Evolutionary conservation across 2,113 vertebrate genomes (phyloP).

Genomic region (Atherinomorus stipes): DNA sequence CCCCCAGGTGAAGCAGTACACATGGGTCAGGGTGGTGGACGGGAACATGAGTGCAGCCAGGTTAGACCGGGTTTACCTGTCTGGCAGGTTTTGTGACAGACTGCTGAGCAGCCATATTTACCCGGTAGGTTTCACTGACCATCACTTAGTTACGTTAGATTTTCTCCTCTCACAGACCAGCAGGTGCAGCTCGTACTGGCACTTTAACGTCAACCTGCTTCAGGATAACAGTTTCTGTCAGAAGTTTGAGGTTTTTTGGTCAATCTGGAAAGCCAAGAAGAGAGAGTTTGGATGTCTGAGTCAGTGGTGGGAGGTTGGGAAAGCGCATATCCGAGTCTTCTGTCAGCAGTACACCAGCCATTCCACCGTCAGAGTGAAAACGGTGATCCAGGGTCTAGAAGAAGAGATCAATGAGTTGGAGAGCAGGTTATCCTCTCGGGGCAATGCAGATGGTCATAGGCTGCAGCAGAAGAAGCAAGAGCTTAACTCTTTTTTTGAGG

Average conservation of each 20-base stretch:
- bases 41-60: too few relatives aligned
- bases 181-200: too few relatives aligned
- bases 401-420: not conserved
- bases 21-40: not conserved
- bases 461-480: not conserved
- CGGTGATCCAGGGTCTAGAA: too few relatives aligned
- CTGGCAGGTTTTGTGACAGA: not conserved
- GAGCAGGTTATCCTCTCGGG: not conserved
- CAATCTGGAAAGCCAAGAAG: not conserved
- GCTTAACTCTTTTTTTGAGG: not conserved
- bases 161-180: too few relatives aligned
- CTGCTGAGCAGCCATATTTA: too few relatives aligned
- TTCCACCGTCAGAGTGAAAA: not conserved
- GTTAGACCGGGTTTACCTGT: not conserved
- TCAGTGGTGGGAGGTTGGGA: conserved; percentile 2
- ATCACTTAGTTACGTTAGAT: too few relatives aligned
- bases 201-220: too few relatives aligned
- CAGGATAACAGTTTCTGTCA: too few relatives aligned
- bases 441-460: not conserved
- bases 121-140: too few relatives aligned
- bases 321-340: too few relatives aligned
- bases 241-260: too few relatives aligned
- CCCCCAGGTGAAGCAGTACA: not conserved
- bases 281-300: not conserved
- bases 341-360: too few relatives aligned